These are phyloP conservation scores for Troides oblongomaculatus DNA, from an alignment of 2,888 invertebrate genomes.

Conservation along the genomic window DNA sequence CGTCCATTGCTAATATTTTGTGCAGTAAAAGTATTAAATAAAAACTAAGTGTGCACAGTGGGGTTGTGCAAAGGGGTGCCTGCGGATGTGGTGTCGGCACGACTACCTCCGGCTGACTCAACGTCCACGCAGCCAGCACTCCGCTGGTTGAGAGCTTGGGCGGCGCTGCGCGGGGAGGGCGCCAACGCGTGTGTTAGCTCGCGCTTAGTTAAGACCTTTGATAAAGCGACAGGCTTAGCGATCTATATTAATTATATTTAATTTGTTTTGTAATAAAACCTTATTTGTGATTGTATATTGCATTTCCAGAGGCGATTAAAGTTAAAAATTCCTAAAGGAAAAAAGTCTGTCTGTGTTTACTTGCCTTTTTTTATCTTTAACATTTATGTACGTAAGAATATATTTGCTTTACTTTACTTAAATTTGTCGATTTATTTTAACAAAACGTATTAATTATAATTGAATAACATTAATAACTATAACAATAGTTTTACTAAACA, in stretches of 20 bases:
- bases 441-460: too few species aligned
- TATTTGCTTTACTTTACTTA: too few species aligned
- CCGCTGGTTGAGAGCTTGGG: constrained; percentile 47
- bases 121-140: constrained; percentile 53
- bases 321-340: too few species aligned
- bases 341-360: too few species aligned
- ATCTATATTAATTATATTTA: constrained; percentile 28
- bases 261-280: neutral
- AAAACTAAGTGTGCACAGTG: neutral
- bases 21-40: constrained; percentile 8
- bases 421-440: too few species aligned
- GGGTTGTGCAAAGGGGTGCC: constrained; percentile 30
- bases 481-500: too few species aligned
- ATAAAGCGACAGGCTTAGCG: constrained; percentile 45
- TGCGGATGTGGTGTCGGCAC: constrained; percentile 59
- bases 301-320: neutral
- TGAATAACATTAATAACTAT: too few species aligned
- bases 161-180: constrained; percentile 52
- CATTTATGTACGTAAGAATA: too few species aligned
- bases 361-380: too few species aligned
- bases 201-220: constrained; percentile 33
- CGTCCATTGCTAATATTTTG: constrained; percentile 83
- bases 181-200: constrained; percentile 47
- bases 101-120: constrained; percentile 71
- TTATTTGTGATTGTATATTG: neutral